A percentile compares a stretch with the other conserved stretches of the same genome.
Evolutionary conservation across 2,888 invertebrate species (phyloP).

Genomic region (Euzophera pinguis): DNA sequence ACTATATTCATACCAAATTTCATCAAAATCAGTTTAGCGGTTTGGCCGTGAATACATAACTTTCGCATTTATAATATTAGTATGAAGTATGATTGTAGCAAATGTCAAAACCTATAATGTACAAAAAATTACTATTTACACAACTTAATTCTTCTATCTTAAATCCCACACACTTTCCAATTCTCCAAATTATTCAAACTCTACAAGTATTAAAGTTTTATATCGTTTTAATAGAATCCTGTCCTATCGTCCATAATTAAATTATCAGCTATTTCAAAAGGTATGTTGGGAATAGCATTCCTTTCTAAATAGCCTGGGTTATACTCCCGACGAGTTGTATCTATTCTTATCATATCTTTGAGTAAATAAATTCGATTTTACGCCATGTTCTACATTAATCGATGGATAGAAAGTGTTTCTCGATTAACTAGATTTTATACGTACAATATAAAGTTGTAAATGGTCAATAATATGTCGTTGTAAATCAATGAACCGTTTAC

Average conservation of each 20-base stretch:
- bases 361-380: constrained; percentile 65
- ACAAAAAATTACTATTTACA: too few relatives aligned
- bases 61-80: too few relatives aligned
- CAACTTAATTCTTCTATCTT: not conserved
- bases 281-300: constrained; percentile 15
- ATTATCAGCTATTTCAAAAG: constrained; percentile 31
- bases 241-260: constrained; percentile 37
- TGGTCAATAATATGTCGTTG: not conserved
- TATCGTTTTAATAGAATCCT: constrained; percentile 5
- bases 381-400: constrained; percentile 52
- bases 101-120: too few relatives aligned
- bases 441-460: not conserved
- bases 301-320: constrained; percentile 14
- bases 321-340: constrained; percentile 26
- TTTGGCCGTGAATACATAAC: too few relatives aligned
- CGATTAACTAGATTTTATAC: constrained; percentile 1
- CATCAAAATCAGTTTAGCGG: too few relatives aligned
- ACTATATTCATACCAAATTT: too few relatives aligned
- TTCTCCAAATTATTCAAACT: constrained; percentile 6
- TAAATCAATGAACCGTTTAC: not conserved
- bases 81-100: too few relatives aligned
- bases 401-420: constrained; percentile 32
- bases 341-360: constrained; percentile 43
- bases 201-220: constrained; percentile 6
- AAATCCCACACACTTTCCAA: constrained; percentile 1